Conservation (phyloP, 1,140 invertebrate genomes). For the Anadara kagoshimensis region DNA sequence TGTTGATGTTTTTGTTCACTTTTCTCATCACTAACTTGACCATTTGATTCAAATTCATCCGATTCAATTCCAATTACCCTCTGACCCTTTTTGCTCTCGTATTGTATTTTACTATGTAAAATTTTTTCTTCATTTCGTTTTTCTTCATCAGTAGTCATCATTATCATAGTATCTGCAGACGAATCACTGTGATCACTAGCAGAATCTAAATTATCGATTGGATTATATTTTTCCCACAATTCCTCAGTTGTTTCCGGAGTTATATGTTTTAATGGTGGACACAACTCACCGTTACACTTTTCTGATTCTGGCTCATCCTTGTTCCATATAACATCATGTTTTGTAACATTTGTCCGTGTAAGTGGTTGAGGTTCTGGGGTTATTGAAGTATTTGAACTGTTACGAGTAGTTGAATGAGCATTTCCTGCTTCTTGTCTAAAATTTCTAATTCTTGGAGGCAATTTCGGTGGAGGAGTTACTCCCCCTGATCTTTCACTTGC, state of each 20-base stretch:
- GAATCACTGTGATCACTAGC: constrained; percentile 57
- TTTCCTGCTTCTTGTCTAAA: too few relatives aligned
- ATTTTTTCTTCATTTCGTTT: constrained; percentile 55
- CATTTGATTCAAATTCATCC: constrained; percentile 12
- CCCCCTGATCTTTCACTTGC: too few relatives aligned
- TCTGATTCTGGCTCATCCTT: constrained; percentile 39
- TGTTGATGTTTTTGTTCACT: not conserved
- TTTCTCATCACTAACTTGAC: not conserved
- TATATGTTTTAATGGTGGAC: constrained; percentile 56
- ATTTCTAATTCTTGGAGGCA: too few relatives aligned
- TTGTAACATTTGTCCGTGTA: constrained; percentile 57
- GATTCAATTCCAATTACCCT: not conserved
- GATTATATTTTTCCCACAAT: constrained; percentile 54
- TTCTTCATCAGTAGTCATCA: constrained; percentile 66
- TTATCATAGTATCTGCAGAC: constrained; percentile 64
- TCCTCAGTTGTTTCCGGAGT: constrained; percentile 54
- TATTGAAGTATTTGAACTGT: too few relatives aligned
- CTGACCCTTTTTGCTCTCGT: constrained; percentile 23
- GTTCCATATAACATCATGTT: constrained; percentile 57
- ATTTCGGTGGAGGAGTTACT: too few relatives aligned
- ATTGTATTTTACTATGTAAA: constrained; percentile 50
- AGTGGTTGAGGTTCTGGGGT: constrained; percentile 46
- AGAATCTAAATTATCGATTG: constrained; percentile 52
- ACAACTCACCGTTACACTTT: constrained; percentile 26
- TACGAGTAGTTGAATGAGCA: too few relatives aligned